Conservation (phyloP, 2,113 vertebrate genomes). For the Montifringilla adamsi region DNA sequence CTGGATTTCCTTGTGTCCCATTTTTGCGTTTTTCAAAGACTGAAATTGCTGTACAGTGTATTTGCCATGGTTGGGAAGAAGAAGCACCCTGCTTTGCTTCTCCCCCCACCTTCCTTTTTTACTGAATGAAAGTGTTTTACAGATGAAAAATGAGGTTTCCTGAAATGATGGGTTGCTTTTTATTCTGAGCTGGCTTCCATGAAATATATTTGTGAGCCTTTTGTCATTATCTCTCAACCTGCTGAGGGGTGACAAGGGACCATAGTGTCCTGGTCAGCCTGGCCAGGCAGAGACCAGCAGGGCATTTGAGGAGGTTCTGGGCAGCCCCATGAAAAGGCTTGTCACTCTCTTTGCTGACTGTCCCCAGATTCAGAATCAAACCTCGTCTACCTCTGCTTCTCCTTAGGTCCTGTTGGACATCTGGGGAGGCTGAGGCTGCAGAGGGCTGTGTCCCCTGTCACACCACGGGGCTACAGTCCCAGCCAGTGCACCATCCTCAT, state of each 20-base stretch:
- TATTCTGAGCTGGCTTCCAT: constrained; percentile 29
- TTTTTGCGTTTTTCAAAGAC: neutral
- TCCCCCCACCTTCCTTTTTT: neutral
- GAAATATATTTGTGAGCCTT: neutral
- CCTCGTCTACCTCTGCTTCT: fast-evolving
- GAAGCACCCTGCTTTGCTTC: neutral
- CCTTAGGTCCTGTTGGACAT: fast-evolving
- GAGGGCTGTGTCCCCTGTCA: neutral
- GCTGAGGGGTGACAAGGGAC: neutral
- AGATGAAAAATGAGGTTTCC: constrained; percentile 51
- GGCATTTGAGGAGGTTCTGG: neutral
- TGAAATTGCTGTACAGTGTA: neutral
- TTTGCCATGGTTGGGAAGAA: neutral
- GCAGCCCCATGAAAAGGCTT: neutral
- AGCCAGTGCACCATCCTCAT: fast-evolving
- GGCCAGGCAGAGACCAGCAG: neutral
- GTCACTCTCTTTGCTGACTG: neutral
- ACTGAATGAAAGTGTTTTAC: constrained; percentile 58
- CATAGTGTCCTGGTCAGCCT: fast-evolving
- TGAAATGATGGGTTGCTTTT: constrained; percentile 42
- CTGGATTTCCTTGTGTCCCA: neutral
- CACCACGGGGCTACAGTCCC: fast-evolving
- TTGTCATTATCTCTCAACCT: neutral
- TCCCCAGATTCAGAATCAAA: neutral
- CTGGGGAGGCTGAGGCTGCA: neutral